Conservation (phyloP, 1,140 invertebrate genomes). For the Aphis craccivora region DNA sequence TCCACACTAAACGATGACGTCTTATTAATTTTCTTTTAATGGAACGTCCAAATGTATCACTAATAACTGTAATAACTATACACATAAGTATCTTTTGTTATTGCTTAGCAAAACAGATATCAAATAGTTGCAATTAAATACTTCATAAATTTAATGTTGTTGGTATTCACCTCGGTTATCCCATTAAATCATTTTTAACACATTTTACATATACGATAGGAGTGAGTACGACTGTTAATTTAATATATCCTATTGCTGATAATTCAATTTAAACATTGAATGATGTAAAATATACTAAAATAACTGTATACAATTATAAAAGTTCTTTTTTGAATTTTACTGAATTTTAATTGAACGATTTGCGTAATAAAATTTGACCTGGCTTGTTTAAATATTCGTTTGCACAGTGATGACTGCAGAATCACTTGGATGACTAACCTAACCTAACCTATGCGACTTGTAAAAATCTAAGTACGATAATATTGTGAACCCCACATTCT, state of each 20-base stretch:
- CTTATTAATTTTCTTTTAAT: background rate
- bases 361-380: background rate
- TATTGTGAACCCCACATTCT: background rate
- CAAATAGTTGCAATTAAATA: background rate
- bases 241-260: too few relatives aligned
- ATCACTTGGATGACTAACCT: too few relatives aligned
- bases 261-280: too few relatives aligned
- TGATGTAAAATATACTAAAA: too few relatives aligned
- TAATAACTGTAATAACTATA: too few relatives aligned
- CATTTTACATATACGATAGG: background rate
- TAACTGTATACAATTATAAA: background rate
- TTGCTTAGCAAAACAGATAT: background rate
- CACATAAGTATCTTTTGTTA: background rate
- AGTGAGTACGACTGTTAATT: too few relatives aligned
- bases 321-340: background rate
- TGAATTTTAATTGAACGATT: background rate
- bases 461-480: background rate
- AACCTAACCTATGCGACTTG: too few relatives aligned
- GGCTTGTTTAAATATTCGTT: background rate
- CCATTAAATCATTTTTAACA: background rate
- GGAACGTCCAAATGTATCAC: background rate
- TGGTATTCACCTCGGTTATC: background rate
- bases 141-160: background rate
- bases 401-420: background rate
- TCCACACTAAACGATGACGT: background rate